Evolutionary conservation across 2,888 invertebrate genomes (phyloP).

Genomic region (Alviniconcha strummeri): DNA sequence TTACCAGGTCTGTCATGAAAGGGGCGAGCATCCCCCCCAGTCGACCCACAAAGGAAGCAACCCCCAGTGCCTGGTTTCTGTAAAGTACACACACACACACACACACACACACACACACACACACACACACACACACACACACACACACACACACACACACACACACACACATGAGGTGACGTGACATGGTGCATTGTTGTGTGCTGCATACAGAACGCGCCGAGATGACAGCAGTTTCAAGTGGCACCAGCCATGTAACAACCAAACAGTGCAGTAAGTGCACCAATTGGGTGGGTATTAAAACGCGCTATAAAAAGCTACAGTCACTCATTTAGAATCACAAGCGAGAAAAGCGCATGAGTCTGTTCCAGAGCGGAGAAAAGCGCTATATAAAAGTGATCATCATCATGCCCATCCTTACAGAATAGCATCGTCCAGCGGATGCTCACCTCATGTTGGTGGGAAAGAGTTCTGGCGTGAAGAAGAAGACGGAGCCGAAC

Average conservation of each 20-base stretch:
- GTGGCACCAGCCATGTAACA: not conserved
- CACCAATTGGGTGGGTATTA: not conserved
- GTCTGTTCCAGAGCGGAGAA: too few relatives aligned
- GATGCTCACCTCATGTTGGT: constrained; percentile 54
- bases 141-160: constrained; percentile 24
- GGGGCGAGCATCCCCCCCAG: constrained; percentile 66
- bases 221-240: too few relatives aligned
- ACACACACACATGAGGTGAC: constrained; percentile 21
- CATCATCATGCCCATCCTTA: not conserved
- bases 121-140: too few relatives aligned
- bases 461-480: constrained; percentile 60
- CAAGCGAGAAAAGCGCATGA: too few relatives aligned
- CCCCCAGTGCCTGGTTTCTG: constrained; percentile 61
- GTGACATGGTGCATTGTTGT: too few relatives aligned
- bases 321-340: too few relatives aligned
- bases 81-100: not conserved
- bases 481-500: constrained; percentile 54
- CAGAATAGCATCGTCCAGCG: too few relatives aligned
- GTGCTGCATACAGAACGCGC: too few relatives aligned
- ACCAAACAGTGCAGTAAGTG: not conserved
- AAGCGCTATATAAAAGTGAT: too few relatives aligned
- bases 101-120: too few relatives aligned
- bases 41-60: constrained; percentile 60
- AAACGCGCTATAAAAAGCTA: too few relatives aligned
- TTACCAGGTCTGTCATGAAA: constrained; percentile 28